These are phyloP conservation scores for Perca fluviatilis DNA, from an alignment of 2,113 vertebrate genomes.

Conservation along the genomic window DNA sequence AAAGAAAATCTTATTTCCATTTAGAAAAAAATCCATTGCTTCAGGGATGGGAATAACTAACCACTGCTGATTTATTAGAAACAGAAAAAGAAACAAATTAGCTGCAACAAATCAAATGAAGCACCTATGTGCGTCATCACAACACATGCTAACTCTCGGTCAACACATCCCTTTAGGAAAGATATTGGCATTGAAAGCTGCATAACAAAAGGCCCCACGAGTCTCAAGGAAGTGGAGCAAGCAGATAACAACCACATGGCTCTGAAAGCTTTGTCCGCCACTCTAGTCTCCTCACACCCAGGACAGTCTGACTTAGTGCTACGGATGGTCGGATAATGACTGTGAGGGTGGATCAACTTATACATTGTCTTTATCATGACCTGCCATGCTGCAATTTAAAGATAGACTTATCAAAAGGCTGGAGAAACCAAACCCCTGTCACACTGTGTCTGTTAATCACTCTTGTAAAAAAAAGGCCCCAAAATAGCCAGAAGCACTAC, in stretches of 20 bases:
- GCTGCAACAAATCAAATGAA: conserved; percentile 11
- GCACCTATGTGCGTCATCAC: conserved; percentile 30
- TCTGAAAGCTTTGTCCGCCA: conserved; percentile 52
- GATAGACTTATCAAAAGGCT: conserved; percentile 49
- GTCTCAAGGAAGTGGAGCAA: conserved; percentile 51
- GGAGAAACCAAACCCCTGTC: conserved; percentile 33
- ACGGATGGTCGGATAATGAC: conserved; percentile 30
- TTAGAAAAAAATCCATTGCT: neutral
- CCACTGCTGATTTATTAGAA: neutral
- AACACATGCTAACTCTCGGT: conserved; percentile 2
- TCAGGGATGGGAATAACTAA: neutral
- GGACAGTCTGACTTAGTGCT: conserved; percentile 32
- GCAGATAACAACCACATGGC: conserved; percentile 63
- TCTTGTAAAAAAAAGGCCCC: neutral
- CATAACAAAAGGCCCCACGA: conserved; percentile 36
- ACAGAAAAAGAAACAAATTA: conserved; percentile 10
- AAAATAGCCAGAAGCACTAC: conserved; percentile 8
- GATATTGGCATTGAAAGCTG: conserved; percentile 19
- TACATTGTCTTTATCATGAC: conserved; percentile 63
- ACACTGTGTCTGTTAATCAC: conserved; percentile 23
- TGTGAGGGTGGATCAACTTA: conserved; percentile 35
- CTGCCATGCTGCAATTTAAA: conserved; percentile 57
- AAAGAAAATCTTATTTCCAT: conserved; percentile 17
- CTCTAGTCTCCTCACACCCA: conserved; percentile 41
- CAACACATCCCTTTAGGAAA: conserved; percentile 17